Percentiles rank a stretch among this genome's conserved stretches.
These are phyloP conservation scores for Temnothorax longispinosus DNA, from an alignment of 1,140 invertebrate species.

Conservation along the genomic window DNA sequence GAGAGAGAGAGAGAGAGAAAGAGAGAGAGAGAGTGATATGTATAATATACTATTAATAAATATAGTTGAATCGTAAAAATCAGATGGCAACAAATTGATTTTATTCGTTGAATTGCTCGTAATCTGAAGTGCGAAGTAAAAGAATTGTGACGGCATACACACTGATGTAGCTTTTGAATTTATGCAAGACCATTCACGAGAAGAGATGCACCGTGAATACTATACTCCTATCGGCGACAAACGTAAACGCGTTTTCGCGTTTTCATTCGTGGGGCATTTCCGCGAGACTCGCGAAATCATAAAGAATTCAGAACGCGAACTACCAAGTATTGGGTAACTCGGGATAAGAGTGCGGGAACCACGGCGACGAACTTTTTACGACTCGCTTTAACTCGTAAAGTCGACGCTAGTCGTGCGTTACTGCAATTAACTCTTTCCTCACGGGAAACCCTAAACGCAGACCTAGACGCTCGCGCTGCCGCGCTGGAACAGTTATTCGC, in stretches of 20 bases:
- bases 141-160: background rate
- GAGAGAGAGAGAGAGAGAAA: no score
- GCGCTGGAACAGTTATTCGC: slow-evolving; percentile 6
- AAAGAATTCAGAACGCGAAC: slow-evolving; percentile 51
- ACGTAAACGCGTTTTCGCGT: slow-evolving; percentile 36
- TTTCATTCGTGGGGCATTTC: slow-evolving; percentile 18
- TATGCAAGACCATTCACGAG: slow-evolving; percentile 2
- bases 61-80: background rate
- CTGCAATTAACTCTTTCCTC: slow-evolving; percentile 43
- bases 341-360: slow-evolving; percentile 21
- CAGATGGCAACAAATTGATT: background rate
- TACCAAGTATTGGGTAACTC: slow-evolving; percentile 43
- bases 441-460: slow-evolving; percentile 9
- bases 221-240: slow-evolving; percentile 1
- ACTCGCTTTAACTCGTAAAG: slow-evolving; percentile 32
- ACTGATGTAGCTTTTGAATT: background rate
- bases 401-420: slow-evolving; percentile 23
- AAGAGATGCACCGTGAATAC: slow-evolving; percentile 25
- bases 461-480: background rate
- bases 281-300: slow-evolving; percentile 33
- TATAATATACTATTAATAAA: no score
- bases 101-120: background rate
- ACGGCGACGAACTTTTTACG: slow-evolving; percentile 34
- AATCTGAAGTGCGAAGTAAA: background rate
- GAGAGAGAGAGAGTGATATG: no score